Conservation (phyloP, 2,113 vertebrate species). For the Psophia crepitans region DNA sequence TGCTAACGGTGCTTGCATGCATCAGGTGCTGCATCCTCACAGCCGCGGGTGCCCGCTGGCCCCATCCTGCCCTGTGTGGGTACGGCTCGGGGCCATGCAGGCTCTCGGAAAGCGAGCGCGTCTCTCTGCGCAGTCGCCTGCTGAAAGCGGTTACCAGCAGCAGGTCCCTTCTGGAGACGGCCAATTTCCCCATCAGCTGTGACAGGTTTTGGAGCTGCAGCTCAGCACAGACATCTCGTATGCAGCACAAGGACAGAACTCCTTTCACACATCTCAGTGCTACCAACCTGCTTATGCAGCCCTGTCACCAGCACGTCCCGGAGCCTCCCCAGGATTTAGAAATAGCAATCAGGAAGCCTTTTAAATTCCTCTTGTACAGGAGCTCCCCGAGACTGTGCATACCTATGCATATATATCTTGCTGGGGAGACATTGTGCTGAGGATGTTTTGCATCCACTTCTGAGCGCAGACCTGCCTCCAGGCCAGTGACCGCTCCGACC, state of each 20-base stretch:
- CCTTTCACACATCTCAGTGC: background rate
- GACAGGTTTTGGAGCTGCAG: background rate
- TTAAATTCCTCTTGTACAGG: background rate
- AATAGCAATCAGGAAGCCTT: background rate
- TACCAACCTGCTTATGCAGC: background rate
- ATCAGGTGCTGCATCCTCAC: background rate
- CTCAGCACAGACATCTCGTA: background rate
- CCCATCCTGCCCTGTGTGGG: background rate
- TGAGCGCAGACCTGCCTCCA: background rate
- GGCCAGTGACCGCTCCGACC: background rate
- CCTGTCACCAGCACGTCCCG: background rate
- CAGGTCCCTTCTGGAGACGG: background rate
- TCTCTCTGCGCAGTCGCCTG: accelerated
- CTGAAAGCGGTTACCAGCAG: background rate
- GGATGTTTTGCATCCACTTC: background rate
- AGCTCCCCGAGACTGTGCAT: background rate
- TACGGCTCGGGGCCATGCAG: accelerated
- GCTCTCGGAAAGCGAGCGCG: accelerated
- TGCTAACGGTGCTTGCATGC: background rate
- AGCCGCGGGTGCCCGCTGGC: accelerated
- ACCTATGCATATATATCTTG: accelerated
- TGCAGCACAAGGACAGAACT: background rate
- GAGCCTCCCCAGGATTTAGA: background rate
- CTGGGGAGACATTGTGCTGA: accelerated
- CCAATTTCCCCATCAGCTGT: background rate